Evolutionary conservation across 2,797 vertebrate genomes (phyloP).

Genomic region (Octomys mimax): DNA sequence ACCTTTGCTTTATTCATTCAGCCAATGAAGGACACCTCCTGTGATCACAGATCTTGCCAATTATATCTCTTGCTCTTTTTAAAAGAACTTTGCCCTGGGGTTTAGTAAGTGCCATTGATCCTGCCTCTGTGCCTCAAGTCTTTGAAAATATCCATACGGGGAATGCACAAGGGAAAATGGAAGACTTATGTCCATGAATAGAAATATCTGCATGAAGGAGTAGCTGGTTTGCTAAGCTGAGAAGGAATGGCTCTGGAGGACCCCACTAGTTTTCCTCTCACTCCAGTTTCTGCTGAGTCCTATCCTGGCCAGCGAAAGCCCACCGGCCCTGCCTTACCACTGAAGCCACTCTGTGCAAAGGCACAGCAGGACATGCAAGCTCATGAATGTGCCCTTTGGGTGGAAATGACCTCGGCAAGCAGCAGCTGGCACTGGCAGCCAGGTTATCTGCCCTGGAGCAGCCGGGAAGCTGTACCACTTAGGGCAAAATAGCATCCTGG

Average conservation of each 20-base stretch:
- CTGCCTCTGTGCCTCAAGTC: neutral
- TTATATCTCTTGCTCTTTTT: neutral
- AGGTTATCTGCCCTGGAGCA: neutral
- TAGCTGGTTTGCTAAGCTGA: neutral
- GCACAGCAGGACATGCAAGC: neutral
- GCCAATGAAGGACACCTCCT: neutral
- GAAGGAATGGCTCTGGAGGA: neutral
- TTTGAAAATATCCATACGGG: neutral
- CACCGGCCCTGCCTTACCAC: neutral
- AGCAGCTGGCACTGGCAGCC: neutral
- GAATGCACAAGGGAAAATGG: neutral
- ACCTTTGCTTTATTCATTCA: neutral
- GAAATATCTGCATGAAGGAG: neutral
- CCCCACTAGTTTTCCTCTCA: neutral
- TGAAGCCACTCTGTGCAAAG: neutral
- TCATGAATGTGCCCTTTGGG: neutral
- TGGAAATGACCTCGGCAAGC: neutral
- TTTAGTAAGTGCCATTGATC: neutral
- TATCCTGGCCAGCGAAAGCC: neutral
- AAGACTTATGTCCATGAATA: neutral
- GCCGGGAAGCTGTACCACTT: neutral
- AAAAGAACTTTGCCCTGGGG: neutral
- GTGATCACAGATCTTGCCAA: neutral
- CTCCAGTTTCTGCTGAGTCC: neutral
- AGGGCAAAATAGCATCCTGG: neutral